Evolutionary conservation across 2,113 vertebrate genomes (phyloP).

Genomic region (Sturnira hondurensis): DNA sequence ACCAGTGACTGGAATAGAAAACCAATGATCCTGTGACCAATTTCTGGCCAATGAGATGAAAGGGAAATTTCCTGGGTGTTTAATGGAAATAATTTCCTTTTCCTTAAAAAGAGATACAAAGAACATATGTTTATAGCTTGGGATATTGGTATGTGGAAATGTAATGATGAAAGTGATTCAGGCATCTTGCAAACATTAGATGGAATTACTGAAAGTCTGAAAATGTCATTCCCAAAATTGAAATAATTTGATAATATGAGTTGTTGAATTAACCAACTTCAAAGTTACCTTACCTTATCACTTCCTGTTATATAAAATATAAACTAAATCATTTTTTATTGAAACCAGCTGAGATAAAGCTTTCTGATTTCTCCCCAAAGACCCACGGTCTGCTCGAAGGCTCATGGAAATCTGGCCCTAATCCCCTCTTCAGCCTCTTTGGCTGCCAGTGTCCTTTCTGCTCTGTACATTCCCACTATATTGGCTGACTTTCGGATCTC

Average conservation of each 20-base stretch:
- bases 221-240: neutral
- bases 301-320: neutral
- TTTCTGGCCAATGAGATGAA: neutral
- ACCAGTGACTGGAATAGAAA: neutral
- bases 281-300: neutral
- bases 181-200: neutral
- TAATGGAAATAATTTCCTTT: neutral
- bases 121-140: neutral
- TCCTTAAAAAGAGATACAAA: neutral
- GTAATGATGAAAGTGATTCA: neutral
- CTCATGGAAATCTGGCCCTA: neutral
- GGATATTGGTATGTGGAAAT: neutral
- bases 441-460: neutral
- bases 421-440: neutral
- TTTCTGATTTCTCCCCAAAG: neutral
- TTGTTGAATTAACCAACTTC: neutral
- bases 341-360: neutral
- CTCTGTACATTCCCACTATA: neutral
- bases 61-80: neutral
- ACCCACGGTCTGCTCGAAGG: neutral
- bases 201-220: neutral
- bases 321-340: neutral
- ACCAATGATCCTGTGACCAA: neutral
- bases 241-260: neutral
- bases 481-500: neutral